Evolutionary conservation across 2,888 invertebrate genomes (phyloP), one percentile per base, ranked within the genome.

Genomic region (Hemistola chrysoprasaria): DNA sequence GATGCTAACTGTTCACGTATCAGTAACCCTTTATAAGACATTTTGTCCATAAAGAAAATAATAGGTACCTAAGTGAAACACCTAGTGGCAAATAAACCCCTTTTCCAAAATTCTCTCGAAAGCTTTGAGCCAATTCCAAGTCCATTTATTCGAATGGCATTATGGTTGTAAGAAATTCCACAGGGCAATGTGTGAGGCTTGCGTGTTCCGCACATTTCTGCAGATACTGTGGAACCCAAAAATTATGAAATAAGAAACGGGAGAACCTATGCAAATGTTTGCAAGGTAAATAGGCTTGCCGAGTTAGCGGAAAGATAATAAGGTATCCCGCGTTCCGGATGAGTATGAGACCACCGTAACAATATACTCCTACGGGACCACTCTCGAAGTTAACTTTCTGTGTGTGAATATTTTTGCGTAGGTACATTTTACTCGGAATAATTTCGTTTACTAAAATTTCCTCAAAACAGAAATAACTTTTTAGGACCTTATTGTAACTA

Each of bases 281-380:
- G 52, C 34, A 42, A 44, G 50, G 50, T 55, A 52, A 50, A 48
- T 48, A 52, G 22, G 29, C 40, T 43, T 48, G 55, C 50, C 48
- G 55, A 55, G 52, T 50, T 43, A 44, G 55, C 55, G 48, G 43
- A 52, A 52, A 55, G 50, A 52, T 55, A 55, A 55, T 55, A 52
- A 50, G 55, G 46, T 50, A n/a, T n/a, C n/a, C n/a, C n/a, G n/a
- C n/a, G n/a, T 43, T 29, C 41, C 43, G 47, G 50, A 54, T 51
- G 50, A 50, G 44, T 44, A 48, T 44, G 40, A 45, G 48, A 40
- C 41, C 37, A 48, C 40, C 40, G 35, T 52, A 52, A 51, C 43
- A 45, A 42, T 33, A 38, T 29, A 40, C 28, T 33, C 48, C 39
- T 44, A 22, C 25, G 48, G 46, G 44, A 47, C 37, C 37, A 34